Evolutionary conservation across 2,888 invertebrate species (phyloP).

Genomic region (Athrips mouffetella): DNA sequence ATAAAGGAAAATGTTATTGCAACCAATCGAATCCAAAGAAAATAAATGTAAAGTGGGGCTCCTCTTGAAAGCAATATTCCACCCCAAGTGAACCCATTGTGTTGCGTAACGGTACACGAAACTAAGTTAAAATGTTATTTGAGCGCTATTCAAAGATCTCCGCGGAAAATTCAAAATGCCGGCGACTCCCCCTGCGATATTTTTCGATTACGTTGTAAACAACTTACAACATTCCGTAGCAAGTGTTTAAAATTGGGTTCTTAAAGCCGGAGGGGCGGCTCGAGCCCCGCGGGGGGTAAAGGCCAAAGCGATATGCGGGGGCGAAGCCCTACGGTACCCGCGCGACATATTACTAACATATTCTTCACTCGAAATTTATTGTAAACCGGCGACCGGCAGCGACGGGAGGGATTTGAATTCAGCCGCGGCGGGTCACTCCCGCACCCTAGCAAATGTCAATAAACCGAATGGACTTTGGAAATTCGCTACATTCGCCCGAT

Average conservation of each 20-base stretch:
- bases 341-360: slow-evolving; percentile 73
- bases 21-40: background rate
- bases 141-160: slow-evolving; percentile 48
- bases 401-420: slow-evolving; percentile 54
- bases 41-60: slow-evolving; percentile 5
- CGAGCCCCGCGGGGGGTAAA: slow-evolving; percentile 33
- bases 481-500: slow-evolving; percentile 71
- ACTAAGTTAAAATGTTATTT: slow-evolving; percentile 38
- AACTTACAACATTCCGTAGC: slow-evolving; percentile 55
- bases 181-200: slow-evolving; percentile 31
- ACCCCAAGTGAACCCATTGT: background rate
- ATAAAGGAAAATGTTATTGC: background rate
- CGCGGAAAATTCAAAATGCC: slow-evolving; percentile 42
- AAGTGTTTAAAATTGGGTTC: slow-evolving; percentile 60
- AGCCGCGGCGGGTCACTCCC: slow-evolving; percentile 23
- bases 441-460: slow-evolving; percentile 57
- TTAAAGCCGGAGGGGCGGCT: slow-evolving; percentile 31
- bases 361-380: slow-evolving; percentile 74
- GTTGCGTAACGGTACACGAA: slow-evolving; percentile 5
- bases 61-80: slow-evolving; percentile 6
- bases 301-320: slow-evolving; percentile 14
- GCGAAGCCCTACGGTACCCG: slow-evolving; percentile 23
- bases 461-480: slow-evolving; percentile 72
- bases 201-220: slow-evolving; percentile 65
- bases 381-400: slow-evolving; percentile 53